phyloP scores from a whole-genome alignment of 1,140 invertebrate genomes.

The Pollicipes pollicipes region DNA sequence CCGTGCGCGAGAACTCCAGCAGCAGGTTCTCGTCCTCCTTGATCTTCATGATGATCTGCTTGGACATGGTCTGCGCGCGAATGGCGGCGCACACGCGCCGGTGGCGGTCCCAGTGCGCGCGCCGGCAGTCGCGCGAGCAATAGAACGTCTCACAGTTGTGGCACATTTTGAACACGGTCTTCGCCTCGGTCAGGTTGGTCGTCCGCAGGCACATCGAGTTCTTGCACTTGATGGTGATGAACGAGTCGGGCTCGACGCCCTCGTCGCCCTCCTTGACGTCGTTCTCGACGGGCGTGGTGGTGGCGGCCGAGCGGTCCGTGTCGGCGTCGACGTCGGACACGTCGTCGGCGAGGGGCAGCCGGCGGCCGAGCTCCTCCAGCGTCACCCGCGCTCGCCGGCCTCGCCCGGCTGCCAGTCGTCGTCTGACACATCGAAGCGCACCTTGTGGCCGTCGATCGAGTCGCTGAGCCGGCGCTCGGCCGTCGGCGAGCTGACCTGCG shows the following conservation, averaged over 20 bases:
- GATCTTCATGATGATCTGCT: conserved; percentile 66
- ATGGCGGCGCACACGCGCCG: conserved; percentile 75
- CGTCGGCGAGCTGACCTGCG: neutral
- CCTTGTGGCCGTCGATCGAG: neutral
- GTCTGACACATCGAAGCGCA: neutral
- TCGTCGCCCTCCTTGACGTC: conserved; percentile 8
- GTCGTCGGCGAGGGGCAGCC: neutral
- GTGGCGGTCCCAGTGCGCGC: conserved; percentile 78
- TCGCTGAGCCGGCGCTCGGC: neutral
- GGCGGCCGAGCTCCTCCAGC: neutral
- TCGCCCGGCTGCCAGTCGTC: neutral
- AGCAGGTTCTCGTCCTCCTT: conserved; percentile 61
- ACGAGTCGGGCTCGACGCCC: neutral
- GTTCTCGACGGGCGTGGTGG: conserved; percentile 8
- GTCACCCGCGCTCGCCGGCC: neutral
- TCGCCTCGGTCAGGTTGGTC: conserved; percentile 25
- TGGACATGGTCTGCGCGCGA: conserved; percentile 55
- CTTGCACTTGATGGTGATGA: conserved; percentile 10
- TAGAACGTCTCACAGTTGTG: conserved; percentile 76
- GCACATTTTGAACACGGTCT: conserved; percentile 56
- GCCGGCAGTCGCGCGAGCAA: conserved; percentile 51
- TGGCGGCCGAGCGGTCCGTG: conserved; percentile 9
- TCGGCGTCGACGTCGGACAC: conserved; percentile 6
- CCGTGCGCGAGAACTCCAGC: conserved; percentile 56
- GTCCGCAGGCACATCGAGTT: conserved; percentile 25